These are phyloP conservation scores for Petrolisthes manimaculis DNA, from an alignment of 2,888 invertebrate species.

Conservation along the genomic window DNA sequence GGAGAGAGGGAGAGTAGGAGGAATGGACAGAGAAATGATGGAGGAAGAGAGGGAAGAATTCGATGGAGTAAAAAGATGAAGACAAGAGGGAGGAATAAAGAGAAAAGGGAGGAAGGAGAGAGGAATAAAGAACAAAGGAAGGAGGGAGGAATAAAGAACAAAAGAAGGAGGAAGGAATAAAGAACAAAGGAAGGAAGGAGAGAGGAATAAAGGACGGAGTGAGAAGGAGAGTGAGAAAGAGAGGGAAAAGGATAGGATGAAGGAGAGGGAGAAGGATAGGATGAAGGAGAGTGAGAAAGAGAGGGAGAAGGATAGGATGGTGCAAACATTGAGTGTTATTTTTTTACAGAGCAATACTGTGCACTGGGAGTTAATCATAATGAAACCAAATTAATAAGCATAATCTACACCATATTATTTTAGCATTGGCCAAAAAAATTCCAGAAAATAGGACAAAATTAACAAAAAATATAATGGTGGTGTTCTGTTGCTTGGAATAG, in stretches of 20 bases:
- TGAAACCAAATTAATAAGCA: too few species aligned
- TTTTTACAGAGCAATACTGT: background rate
- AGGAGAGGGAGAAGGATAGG: background rate
- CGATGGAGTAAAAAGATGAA: background rate
- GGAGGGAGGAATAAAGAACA: conserved; percentile 33
- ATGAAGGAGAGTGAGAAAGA: background rate
- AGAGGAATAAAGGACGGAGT: background rate
- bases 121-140: conserved; percentile 32
- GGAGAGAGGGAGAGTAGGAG: too few species aligned
- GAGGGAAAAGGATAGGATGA: background rate
- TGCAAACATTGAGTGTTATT: background rate
- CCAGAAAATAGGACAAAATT: too few species aligned
- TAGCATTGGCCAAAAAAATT: too few species aligned
- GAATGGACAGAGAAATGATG: background rate
- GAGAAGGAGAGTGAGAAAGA: background rate
- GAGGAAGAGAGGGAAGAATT: background rate
- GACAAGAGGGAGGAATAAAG: background rate
- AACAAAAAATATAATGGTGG: too few species aligned
- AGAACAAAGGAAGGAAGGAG: background rate
- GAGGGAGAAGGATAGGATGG: background rate
- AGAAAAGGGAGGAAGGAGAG: conserved; percentile 9
- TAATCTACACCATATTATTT: too few species aligned
- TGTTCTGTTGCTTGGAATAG: too few species aligned
- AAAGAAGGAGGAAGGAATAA: conserved; percentile 21
- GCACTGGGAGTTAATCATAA: too few species aligned